phyloP scores from a whole-genome alignment of 1,140 invertebrate species.

The Drosophila nigrodunni region DNA sequence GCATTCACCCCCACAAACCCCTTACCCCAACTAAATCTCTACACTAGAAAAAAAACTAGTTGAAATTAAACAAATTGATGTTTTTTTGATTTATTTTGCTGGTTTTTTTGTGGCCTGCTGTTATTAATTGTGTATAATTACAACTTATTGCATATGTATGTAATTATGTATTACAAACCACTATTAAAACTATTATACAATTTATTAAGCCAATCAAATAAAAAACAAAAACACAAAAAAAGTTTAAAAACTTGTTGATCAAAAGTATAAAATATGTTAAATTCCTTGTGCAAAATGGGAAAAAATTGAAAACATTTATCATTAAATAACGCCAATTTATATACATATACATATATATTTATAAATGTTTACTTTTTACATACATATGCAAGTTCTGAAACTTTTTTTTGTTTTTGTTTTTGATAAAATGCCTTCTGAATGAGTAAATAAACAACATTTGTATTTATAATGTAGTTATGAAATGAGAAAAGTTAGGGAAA shows the following conservation, averaged over 20 bases:
- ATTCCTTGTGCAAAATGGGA: slow-evolving; percentile 25
- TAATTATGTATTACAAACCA: slow-evolving; percentile 17
- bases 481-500: slow-evolving; percentile 40
- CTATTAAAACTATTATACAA: slow-evolving; percentile 48
- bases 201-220: slow-evolving; percentile 59
- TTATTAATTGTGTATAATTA: slow-evolving; percentile 63
- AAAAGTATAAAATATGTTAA: slow-evolving; percentile 37
- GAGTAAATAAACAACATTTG: slow-evolving; percentile 35
- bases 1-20: neutral
- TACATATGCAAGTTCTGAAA: slow-evolving; percentile 22
- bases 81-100: too few species aligned
- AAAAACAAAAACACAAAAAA: slow-evolving; percentile 42
- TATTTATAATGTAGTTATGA: slow-evolving; percentile 34
- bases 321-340: slow-evolving; percentile 16
- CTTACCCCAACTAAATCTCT: slow-evolving; percentile 50
- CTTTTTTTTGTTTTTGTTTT: slow-evolving; percentile 15
- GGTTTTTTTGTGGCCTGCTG: slow-evolving; percentile 50
- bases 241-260: slow-evolving; percentile 50
- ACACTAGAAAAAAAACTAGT: slow-evolving; percentile 39
- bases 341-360: slow-evolving; percentile 16
- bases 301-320: slow-evolving; percentile 2
- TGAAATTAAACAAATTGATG: slow-evolving; percentile 34
- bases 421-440: slow-evolving; percentile 66
- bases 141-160: slow-evolving; percentile 64
- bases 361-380: slow-evolving; percentile 38